Conservation (phyloP, 2,797 vertebrate species). For the Ara ararauna region DNA sequence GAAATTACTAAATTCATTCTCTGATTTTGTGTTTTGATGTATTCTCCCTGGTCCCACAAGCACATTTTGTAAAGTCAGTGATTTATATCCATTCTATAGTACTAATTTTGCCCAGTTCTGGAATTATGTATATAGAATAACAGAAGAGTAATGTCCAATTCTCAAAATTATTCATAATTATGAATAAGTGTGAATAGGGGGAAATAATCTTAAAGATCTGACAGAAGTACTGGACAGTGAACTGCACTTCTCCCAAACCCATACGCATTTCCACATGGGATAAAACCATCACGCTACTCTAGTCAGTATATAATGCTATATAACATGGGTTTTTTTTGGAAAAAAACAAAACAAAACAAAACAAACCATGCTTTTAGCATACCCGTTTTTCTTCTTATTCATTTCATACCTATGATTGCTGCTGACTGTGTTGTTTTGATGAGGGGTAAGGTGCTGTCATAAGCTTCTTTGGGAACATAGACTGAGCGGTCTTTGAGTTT, state of each 20-base stretch:
- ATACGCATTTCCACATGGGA: neutral
- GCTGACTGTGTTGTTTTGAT: slow-evolving; percentile 98
- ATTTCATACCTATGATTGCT: slow-evolving; percentile 89
- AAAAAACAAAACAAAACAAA: neutral
- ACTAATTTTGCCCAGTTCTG: neutral
- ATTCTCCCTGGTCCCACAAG: neutral
- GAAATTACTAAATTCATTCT: neutral
- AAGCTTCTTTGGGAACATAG: slow-evolving; percentile 96
- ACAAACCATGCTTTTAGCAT: neutral
- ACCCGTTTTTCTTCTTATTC: neutral
- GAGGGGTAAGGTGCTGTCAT: slow-evolving; percentile 95
- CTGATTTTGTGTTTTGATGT: neutral
- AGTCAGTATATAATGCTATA: neutral
- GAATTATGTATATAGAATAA: neutral
- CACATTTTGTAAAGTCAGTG: neutral
- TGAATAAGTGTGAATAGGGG: neutral
- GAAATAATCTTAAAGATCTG: neutral
- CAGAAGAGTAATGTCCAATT: neutral
- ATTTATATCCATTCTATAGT: neutral
- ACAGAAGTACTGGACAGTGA: neutral
- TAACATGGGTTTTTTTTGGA: fast-evolving
- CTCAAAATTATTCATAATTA: neutral
- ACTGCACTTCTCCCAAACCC: neutral
- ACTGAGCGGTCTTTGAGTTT: slow-evolving; percentile 97
- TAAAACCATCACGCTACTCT: neutral